Conservation (phyloP, 2,797 vertebrate genomes). For the Clarias platycephalus region DNA sequence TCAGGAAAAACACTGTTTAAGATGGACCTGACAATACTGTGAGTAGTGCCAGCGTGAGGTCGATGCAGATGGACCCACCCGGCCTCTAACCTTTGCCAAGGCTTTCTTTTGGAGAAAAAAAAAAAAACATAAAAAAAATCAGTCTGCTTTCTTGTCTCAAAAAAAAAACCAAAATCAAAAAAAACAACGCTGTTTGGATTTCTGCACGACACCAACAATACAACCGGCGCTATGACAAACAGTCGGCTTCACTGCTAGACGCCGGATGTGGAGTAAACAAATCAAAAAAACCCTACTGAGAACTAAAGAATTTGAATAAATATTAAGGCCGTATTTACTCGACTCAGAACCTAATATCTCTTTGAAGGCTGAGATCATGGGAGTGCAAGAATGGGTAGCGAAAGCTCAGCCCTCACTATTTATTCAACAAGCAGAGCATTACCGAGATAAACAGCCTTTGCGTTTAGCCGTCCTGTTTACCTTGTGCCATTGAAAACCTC, state of each 20-base stretch:
- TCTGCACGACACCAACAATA: neutral
- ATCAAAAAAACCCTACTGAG: neutral
- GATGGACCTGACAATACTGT: neutral
- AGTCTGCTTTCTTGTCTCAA: neutral
- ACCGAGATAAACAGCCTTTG: constrained; percentile 15
- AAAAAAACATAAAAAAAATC: neutral
- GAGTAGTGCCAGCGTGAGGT: neutral
- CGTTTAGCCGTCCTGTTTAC: constrained; percentile 4
- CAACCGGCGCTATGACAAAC: neutral
- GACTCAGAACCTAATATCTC: neutral
- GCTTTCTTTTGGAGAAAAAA: neutral
- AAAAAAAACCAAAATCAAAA: neutral
- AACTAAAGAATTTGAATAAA: too few relatives aligned
- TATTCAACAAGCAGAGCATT: neutral
- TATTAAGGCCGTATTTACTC: neutral
- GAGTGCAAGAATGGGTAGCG: neutral
- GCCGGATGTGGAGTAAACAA: neutral
- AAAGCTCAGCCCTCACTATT: neutral
- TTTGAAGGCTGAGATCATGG: neutral
- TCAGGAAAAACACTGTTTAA: neutral
- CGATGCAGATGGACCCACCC: neutral
- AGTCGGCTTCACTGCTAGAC: neutral
- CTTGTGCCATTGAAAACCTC: constrained; percentile 1
- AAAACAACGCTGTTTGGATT: neutral
- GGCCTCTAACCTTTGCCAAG: neutral